Conservation (phyloP, 1,140 invertebrate genomes). For the Orussus abietinus region DNA sequence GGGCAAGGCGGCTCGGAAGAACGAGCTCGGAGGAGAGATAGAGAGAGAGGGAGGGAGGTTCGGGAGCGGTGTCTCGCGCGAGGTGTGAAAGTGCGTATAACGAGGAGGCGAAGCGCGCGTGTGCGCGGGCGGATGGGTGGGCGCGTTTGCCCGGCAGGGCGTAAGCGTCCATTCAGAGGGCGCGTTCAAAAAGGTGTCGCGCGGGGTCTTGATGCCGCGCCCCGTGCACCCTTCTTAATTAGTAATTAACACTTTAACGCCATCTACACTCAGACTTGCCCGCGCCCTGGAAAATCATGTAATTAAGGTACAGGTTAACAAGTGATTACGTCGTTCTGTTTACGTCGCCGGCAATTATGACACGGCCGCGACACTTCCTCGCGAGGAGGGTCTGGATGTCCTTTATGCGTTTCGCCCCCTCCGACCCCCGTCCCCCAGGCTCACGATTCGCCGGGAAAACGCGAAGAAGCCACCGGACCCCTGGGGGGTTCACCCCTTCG, state of each 20-base stretch:
- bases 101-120: constrained; percentile 17
- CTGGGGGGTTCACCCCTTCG: no score
- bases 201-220: constrained; percentile 28
- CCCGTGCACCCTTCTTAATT: constrained; percentile 50
- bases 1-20: constrained; percentile 11
- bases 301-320: constrained; percentile 39
- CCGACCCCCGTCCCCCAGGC: no score
- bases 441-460: no score
- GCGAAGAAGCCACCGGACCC: no score
- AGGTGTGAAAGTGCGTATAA: constrained; percentile 40
- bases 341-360: constrained; percentile 22
- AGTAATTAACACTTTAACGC: constrained; percentile 54
- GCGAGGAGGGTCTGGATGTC: neutral
- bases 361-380: neutral
- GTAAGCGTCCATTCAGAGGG: constrained; percentile 47
- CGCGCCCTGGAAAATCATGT: constrained; percentile 31
- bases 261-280: constrained; percentile 37
- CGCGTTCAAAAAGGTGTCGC: constrained; percentile 50
- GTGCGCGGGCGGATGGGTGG: constrained; percentile 26
- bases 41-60: constrained; percentile 17
- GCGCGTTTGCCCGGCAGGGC: constrained; percentile 41
- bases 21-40: constrained; percentile 23
- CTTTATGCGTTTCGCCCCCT: no score
- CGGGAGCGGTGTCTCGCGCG: constrained; percentile 6
- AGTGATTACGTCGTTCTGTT: constrained; percentile 32